phyloP scores from a whole-genome alignment of 2,888 invertebrate genomes.

The Phania funesta region DNA sequence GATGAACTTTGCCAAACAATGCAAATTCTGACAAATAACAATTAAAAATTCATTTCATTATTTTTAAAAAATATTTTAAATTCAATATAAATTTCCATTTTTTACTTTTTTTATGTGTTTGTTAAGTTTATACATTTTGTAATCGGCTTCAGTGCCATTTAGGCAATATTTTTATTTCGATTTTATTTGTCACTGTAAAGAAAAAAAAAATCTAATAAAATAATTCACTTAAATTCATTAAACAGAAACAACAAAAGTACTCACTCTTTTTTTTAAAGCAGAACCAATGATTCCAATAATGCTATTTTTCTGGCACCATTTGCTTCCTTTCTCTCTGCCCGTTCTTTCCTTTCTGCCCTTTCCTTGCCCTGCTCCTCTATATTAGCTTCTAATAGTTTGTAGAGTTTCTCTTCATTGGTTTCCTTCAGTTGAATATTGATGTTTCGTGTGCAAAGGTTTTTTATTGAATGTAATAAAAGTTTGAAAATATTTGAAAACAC shows the following conservation, averaged over 20 bases:
- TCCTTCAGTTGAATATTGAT: no score
- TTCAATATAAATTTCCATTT: background rate
- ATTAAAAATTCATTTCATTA: conserved; percentile 6
- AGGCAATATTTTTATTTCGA: background rate
- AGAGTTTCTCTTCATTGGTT: background rate
- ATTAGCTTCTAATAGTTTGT: conserved; percentile 1
- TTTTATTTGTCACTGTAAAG: conserved; percentile 10
- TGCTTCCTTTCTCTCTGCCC: conserved; percentile 3
- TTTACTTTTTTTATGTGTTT: background rate
- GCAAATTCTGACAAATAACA: conserved; percentile 24
- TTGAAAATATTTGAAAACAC: no score
- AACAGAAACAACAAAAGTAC: conserved; percentile 17
- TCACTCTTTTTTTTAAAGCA: conserved; percentile 21
- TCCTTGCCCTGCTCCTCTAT: conserved; percentile 3
- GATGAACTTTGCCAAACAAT: conserved; percentile 13
- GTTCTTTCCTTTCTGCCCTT: conserved; percentile 10
- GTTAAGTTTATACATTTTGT: conserved; percentile 12
- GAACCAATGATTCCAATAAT: conserved; percentile 24
- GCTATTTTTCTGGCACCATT: conserved; percentile 7
- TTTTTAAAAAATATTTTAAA: conserved; percentile 1
- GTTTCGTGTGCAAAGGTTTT: no score
- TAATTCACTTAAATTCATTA: conserved; percentile 3
- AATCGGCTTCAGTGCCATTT: conserved; percentile 13
- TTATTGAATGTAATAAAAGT: no score
- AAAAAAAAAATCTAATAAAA: conserved; percentile 17